Conservation (phyloP, 2,888 invertebrate genomes). For the Thera britannica region DNA sequence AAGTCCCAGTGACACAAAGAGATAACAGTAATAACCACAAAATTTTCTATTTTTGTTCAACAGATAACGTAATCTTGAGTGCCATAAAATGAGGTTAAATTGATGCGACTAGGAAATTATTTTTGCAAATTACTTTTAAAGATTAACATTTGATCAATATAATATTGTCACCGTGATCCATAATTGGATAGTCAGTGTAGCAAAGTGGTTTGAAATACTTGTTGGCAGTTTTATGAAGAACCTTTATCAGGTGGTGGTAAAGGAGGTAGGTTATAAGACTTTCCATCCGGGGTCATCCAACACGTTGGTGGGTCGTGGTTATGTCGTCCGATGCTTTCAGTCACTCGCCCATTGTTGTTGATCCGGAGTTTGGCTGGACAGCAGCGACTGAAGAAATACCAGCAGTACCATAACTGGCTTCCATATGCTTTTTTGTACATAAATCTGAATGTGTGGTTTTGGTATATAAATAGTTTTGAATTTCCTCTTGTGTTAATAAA, state of each 20-base stretch:
- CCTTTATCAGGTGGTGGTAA: constrained; percentile 59
- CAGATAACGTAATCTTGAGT: neutral
- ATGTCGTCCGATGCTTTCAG: constrained; percentile 76
- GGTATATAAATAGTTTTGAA: constrained; percentile 79
- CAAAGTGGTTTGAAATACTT: constrained; percentile 55
- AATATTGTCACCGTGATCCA: constrained; percentile 12
- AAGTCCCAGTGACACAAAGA: constrained; percentile 1
- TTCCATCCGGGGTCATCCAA: constrained; percentile 82
- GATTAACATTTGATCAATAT: neutral
- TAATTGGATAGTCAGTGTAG: constrained; percentile 3
- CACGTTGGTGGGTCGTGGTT: constrained; percentile 80
- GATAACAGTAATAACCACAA: constrained; percentile 1
- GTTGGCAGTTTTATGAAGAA: constrained; percentile 50
- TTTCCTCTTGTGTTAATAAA: constrained; percentile 81
- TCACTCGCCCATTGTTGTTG: constrained; percentile 76
- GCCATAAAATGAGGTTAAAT: neutral
- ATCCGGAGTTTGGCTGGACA: constrained; percentile 79
- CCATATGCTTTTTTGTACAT: constrained; percentile 82
- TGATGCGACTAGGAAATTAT: neutral
- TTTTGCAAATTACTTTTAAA: too few species aligned
- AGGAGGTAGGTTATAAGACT: constrained; percentile 75
- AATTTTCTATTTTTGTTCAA: constrained; percentile 1
- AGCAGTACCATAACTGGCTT: constrained; percentile 81
- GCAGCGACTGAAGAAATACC: constrained; percentile 81
- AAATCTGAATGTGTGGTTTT: constrained; percentile 80